Percentiles rank a stretch among this genome's conserved stretches.
These are phyloP conservation scores for Sinhomidia bicolor DNA, from an alignment of 2,888 invertebrate species.

Conservation along the genomic window DNA sequence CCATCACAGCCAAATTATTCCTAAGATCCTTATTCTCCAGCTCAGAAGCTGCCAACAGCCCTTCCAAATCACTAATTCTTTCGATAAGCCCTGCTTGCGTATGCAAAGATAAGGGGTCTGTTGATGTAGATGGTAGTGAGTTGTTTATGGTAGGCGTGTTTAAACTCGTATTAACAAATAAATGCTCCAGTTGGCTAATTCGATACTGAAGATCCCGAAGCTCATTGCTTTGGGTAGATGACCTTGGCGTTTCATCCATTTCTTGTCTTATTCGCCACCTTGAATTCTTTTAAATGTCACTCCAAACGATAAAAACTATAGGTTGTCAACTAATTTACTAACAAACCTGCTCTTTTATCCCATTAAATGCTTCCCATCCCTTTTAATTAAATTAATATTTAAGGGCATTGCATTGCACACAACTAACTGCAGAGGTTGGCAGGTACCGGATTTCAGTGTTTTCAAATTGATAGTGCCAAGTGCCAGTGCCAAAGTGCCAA, in stretches of 20 bases:
- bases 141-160: neutral
- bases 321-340: too few species aligned
- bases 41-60: constrained; percentile 77
- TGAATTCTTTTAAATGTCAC: too few species aligned
- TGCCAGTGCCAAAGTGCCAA: too few species aligned
- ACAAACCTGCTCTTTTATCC: too few species aligned
- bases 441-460: too few species aligned
- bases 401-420: too few species aligned
- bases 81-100: constrained; percentile 72
- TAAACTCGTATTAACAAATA: constrained; percentile 65
- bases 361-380: too few species aligned
- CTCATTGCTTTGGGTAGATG: constrained; percentile 49
- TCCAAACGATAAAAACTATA: too few species aligned
- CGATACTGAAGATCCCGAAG: constrained; percentile 74
- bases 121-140: constrained; percentile 55
- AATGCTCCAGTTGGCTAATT: constrained; percentile 78
- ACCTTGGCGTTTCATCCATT: constrained; percentile 68
- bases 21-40: constrained; percentile 74
- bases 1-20: constrained; percentile 69
- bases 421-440: too few species aligned
- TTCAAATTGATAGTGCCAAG: too few species aligned
- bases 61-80: constrained; percentile 76
- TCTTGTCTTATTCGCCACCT: neutral
- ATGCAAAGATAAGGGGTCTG: constrained; percentile 11
- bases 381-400: too few species aligned